A percentile compares a stretch with the other conserved stretches of the same genome.
Conservation (phyloP, 2,113 vertebrate genomes). For the Clarias gariepinus region DNA sequence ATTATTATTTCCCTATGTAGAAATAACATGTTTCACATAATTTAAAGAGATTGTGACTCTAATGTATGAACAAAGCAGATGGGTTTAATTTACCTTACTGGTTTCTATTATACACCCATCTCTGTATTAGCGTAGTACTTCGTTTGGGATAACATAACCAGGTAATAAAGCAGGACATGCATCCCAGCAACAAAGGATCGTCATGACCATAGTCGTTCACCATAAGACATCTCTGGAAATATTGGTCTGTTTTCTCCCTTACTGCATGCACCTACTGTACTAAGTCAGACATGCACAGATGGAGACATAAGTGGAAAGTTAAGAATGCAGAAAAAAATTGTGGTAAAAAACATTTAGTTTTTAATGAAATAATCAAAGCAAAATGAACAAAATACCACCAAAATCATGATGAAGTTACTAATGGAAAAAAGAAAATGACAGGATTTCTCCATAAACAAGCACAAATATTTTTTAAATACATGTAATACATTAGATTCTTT, state of each 20-base stretch:
- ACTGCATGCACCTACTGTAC: neutral
- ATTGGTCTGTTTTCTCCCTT: neutral
- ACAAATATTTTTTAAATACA: neutral
- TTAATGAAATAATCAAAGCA: neutral
- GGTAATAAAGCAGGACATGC: neutral
- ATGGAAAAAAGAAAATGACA: neutral
- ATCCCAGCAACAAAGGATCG: neutral
- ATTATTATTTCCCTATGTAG: neutral
- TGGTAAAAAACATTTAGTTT: neutral
- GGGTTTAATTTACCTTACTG: neutral
- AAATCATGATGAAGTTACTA: slow-evolving; percentile 9
- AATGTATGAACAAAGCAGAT: neutral
- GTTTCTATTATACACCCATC: neutral
- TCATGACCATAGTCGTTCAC: neutral
- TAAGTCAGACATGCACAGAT: neutral
- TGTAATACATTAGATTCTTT: neutral
- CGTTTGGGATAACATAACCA: neutral
- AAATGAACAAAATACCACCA: neutral
- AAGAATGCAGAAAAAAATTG: neutral
- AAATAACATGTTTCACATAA: neutral
- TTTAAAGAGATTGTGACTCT: neutral
- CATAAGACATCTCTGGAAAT: neutral
- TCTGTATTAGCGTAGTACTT: slow-evolving; percentile 2
- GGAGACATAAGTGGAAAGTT: neutral
- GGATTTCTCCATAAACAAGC: neutral